Evolutionary conservation across 1,140 invertebrate species (phyloP), one percentile per base, ranked within the genome.

Genomic region (Chlorops oryzae): DNA sequence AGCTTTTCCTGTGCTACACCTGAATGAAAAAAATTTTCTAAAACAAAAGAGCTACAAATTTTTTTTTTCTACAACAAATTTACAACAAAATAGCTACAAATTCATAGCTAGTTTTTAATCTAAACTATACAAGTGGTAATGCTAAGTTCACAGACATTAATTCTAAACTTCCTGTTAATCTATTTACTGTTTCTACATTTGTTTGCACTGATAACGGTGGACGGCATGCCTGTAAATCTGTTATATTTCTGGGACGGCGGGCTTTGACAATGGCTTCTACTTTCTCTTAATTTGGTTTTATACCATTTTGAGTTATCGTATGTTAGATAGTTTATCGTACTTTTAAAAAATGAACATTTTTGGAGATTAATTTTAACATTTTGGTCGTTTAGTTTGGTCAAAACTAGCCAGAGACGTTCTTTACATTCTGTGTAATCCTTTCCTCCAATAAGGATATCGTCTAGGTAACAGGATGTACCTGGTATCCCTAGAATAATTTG

Each of bases 231-330:
- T 65, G 68, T 27, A 75, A 50, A 52, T 73, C 58, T 0, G 52
- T 59, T 10, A 70, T 52, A 58, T 64, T 71, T 44, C 27, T 53
- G 24, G 74, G 68, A 22, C 20, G 34, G 0, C 56, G 49, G 5
- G 67, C 52, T 21, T 73, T 61, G 45, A 53, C 17, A 5, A 77
- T 70, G 24, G 73, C 70, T 17, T 56, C 45, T 6, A 74, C 52
- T 52, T 76, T 77, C 15, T 59, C 53, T 7, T 58, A 53, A 46
- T 62, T 56, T 18, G 59, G 56, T 20, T 60, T 58, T 3, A 76
- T 32, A 15, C 72, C 72, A 6, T 64, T 47, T 22, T 53, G 49
- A 27, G 54, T 50, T 6, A 77, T 62, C 23, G 57, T 50, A 52
- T 59, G 59, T 15, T 41, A 74, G 56, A n/a, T n/a, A n/a, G n/a